Conservation (phyloP, 2,113 vertebrate species). For the Malaclemys terrapin region DNA sequence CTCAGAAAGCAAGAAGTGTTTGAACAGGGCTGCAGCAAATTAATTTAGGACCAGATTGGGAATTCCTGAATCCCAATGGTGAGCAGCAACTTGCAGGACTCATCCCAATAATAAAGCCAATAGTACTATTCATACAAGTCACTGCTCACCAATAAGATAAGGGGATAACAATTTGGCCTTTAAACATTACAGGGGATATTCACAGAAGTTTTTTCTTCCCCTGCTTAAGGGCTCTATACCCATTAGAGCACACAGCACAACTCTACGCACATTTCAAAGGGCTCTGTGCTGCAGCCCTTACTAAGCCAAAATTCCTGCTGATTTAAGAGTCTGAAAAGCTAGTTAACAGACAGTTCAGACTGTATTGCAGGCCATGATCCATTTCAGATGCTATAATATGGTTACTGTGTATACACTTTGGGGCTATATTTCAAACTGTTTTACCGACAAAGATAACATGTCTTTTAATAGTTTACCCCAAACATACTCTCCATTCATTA, state of each 20-base stretch:
- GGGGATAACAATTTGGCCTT: not conserved
- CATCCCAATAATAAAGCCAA: not conserved
- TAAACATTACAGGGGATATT: not conserved
- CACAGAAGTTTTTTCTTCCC: not conserved
- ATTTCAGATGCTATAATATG: slow-evolving; percentile 3
- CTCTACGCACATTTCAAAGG: not conserved
- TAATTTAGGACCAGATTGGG: not conserved
- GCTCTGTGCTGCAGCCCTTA: not conserved
- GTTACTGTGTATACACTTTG: not conserved
- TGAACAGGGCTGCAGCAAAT: not conserved
- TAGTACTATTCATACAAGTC: not conserved
- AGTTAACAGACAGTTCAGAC: not conserved
- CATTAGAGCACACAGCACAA: not conserved
- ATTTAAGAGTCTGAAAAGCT: not conserved
- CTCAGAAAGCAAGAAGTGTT: not conserved
- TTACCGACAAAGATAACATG: slow-evolving; percentile 10
- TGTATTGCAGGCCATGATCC: not conserved
- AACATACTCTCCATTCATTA: slow-evolving; percentile 55
- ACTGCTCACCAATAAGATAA: not conserved
- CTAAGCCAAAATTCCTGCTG: not conserved
- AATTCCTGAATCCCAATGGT: not conserved
- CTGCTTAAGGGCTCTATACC: not conserved
- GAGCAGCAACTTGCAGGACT: not conserved
- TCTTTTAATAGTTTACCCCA: not conserved
- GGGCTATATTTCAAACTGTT: not conserved